These are phyloP conservation scores for Agraylea sexmaculata DNA, from an alignment of 1,140 invertebrate genomes.

Conservation along the genomic window DNA sequence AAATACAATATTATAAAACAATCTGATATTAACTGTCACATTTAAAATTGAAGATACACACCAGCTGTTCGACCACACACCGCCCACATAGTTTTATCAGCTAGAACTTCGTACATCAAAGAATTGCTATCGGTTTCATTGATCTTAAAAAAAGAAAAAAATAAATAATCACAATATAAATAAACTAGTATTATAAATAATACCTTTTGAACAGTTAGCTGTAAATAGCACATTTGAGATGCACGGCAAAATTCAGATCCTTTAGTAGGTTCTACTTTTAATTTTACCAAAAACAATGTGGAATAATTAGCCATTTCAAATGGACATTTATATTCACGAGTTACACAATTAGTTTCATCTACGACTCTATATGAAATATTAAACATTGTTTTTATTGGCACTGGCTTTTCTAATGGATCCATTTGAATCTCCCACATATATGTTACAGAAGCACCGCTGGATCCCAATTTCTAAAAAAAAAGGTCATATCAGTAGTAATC, in stretches of 20 bases:
- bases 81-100: slow-evolving; percentile 85
- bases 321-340: slow-evolving; percentile 39
- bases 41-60: slow-evolving; percentile 23
- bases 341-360: slow-evolving; percentile 33
- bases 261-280: slow-evolving; percentile 66
- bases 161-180: slow-evolving; percentile 3
- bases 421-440: slow-evolving; percentile 74
- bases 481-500: too few species aligned
- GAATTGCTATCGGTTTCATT: slow-evolving; percentile 45
- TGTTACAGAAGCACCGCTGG: slow-evolving; percentile 56
- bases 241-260: slow-evolving; percentile 79
- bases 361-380: slow-evolving; percentile 48
- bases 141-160: slow-evolving; percentile 26
- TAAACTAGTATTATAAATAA: slow-evolving; percentile 7
- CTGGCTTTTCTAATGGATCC: slow-evolving; percentile 43
- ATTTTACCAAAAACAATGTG: slow-evolving; percentile 74
- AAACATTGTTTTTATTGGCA: slow-evolving; percentile 57
- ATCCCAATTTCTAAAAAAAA: slow-evolving; percentile 30
- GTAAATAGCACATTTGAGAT: slow-evolving; percentile 75
- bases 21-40: neutral
- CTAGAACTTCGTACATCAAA: slow-evolving; percentile 86
- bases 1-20: neutral
- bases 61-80: slow-evolving; percentile 77
- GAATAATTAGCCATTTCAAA: slow-evolving; percentile 48
- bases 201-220: slow-evolving; percentile 45